Evolutionary conservation across 2,113 vertebrate species (phyloP).

Genomic region (Geothlypis trichas): DNA sequence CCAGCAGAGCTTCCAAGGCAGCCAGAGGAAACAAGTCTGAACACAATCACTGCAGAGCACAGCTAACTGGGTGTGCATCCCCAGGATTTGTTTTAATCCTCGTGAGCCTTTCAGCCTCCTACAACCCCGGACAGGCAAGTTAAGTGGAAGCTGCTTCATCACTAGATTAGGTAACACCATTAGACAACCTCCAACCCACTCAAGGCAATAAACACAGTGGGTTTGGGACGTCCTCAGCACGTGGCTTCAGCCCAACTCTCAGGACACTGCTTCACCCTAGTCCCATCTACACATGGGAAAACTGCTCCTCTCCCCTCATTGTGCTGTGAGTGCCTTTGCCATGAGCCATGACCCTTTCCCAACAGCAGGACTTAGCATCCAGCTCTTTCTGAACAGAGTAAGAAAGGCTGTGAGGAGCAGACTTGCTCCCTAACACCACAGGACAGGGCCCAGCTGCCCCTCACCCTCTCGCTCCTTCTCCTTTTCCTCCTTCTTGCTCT

Average conservation of each 20-base stretch:
- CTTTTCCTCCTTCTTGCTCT: constrained; percentile 98
- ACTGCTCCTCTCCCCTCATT: background rate
- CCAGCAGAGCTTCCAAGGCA: background rate
- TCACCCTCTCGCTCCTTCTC: constrained; percentile 96
- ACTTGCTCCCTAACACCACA: background rate
- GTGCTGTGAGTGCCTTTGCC: background rate
- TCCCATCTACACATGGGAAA: background rate
- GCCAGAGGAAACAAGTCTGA: constrained; percentile 37
- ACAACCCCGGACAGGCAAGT: background rate
- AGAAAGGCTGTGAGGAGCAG: background rate
- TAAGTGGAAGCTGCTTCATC: background rate
- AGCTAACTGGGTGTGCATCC: background rate
- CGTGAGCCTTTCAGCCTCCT: background rate
- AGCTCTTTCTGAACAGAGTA: background rate
- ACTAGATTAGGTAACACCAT: background rate
- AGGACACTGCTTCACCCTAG: background rate
- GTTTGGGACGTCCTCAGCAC: background rate
- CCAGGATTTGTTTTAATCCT: background rate
- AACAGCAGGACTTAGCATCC: background rate
- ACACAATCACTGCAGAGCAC: background rate
- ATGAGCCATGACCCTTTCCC: background rate
- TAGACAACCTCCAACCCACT: background rate
- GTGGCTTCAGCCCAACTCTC: background rate
- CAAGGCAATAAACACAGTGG: background rate
- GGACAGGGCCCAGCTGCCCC: background rate